phyloP scores from a whole-genome alignment of 2,797 vertebrate genomes.

The Xenopus petersii region DNA sequence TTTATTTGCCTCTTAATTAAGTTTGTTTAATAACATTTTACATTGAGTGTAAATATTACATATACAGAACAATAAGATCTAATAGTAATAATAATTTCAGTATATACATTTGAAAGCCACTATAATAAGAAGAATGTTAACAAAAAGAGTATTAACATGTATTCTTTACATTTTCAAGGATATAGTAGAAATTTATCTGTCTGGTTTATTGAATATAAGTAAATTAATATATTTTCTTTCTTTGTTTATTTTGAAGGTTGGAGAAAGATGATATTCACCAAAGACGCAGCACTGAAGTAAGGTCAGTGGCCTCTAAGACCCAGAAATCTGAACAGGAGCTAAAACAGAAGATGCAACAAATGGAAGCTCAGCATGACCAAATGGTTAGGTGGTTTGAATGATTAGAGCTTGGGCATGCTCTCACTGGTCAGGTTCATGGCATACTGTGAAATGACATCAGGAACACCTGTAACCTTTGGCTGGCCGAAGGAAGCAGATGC shows the following conservation, averaged over 20 bases:
- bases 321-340: constrained; percentile 82
- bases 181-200: no score
- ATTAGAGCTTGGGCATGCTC: constrained; percentile 71
- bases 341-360: constrained; percentile 82
- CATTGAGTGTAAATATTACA: no score
- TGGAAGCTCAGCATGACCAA: constrained; percentile 83
- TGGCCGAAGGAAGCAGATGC: constrained; percentile 89
- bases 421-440: constrained; percentile 73
- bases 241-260: constrained; percentile 66
- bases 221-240: constrained; percentile 22
- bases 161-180: no score
- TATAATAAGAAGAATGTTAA: no score
- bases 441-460: constrained; percentile 79
- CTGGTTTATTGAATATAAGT: no score
- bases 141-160: no score
- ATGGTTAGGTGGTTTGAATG: constrained; percentile 83
- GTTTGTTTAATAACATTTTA: no score
- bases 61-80: no score
- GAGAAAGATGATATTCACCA: constrained; percentile 79
- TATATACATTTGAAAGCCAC: no score
- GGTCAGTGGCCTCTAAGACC: constrained; percentile 74
- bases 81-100: no score
- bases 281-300: constrained; percentile 74
- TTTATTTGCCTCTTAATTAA: no score
- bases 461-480: constrained; percentile 93